These are phyloP conservation scores for Hetaerina titia DNA, from an alignment of 2,888 invertebrate genomes.

Conservation along the genomic window DNA sequence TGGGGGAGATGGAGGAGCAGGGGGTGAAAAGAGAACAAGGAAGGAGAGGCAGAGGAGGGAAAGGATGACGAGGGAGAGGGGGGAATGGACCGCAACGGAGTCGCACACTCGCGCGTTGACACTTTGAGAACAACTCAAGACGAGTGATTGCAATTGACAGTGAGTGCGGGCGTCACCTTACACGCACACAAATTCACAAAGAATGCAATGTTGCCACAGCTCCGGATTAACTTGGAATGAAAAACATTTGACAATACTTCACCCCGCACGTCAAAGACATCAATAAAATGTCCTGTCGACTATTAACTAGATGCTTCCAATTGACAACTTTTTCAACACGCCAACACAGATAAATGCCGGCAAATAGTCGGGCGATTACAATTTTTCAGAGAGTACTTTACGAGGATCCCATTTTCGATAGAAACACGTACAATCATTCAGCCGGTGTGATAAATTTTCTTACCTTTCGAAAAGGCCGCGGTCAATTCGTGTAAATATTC, in stretches of 20 bases:
- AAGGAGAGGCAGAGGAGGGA: background rate
- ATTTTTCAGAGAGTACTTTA: too few relatives aligned
- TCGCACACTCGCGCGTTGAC: slow-evolving; percentile 35
- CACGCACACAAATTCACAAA: background rate
- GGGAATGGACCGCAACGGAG: slow-evolving; percentile 52
- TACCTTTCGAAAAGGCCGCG: background rate
- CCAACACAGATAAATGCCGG: too few relatives aligned
- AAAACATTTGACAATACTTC: too few relatives aligned
- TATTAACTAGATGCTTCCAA: too few relatives aligned
- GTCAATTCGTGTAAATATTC: background rate
- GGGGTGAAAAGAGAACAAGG: background rate
- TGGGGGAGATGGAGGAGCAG: background rate
- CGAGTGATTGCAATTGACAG: slow-evolving; percentile 46
- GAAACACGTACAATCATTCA: background rate
- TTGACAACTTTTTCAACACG: too few relatives aligned
- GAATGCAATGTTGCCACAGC: background rate
- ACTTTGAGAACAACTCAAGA: slow-evolving; percentile 57
- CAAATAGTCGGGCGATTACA: too few relatives aligned
- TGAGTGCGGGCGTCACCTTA: slow-evolving; percentile 31
- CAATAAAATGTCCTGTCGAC: too few relatives aligned
- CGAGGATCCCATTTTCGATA: too few relatives aligned
- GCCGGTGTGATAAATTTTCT: background rate
- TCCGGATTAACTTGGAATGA: background rate
- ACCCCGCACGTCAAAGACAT: too few relatives aligned
- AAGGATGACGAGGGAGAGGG: background rate